Evolutionary conservation across 2,797 vertebrate species (phyloP).

Genomic region (Pseudomugil gertrudae): DNA sequence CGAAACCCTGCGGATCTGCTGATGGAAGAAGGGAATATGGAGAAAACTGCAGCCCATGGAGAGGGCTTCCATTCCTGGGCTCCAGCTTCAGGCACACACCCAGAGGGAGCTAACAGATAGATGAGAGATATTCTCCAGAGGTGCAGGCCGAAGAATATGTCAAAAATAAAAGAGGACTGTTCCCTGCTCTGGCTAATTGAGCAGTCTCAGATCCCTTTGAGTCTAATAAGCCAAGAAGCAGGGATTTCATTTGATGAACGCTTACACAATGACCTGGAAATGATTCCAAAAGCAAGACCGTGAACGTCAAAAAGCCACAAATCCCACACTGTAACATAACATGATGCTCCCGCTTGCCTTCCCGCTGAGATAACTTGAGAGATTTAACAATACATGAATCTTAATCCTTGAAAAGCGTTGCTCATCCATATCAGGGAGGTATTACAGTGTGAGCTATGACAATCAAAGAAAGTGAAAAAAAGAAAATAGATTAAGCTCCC

Average conservation of each 20-base stretch:
- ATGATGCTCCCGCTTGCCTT: slow-evolving; percentile 20
- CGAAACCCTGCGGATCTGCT: slow-evolving; percentile 74
- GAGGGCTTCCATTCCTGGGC: slow-evolving; percentile 76
- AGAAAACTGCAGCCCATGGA: slow-evolving; percentile 66
- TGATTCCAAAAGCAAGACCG: slow-evolving; percentile 42
- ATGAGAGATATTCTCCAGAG: slow-evolving; percentile 82
- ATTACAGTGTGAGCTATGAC: slow-evolving; percentile 75
- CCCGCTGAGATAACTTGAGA: slow-evolving; percentile 53
- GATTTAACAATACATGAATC: slow-evolving; percentile 74
- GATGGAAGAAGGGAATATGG: slow-evolving; percentile 74
- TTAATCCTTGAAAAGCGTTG: slow-evolving; percentile 73
- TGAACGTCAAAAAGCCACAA: slow-evolving; percentile 50
- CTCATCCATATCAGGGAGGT: slow-evolving; percentile 75
- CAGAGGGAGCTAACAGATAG: slow-evolving; percentile 81
- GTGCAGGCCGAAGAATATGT: slow-evolving; percentile 70
- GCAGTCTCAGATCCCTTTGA: slow-evolving; percentile 84
- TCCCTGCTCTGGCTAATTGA: slow-evolving; percentile 88
- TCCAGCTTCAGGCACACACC: slow-evolving; percentile 79
- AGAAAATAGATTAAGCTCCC: slow-evolving; percentile 69
- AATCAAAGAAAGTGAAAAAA: slow-evolving; percentile 70
- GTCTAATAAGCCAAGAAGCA: slow-evolving; percentile 60
- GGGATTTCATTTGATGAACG: slow-evolving; percentile 40
- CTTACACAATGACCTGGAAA: slow-evolving; percentile 66
- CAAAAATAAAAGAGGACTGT: slow-evolving; percentile 84
- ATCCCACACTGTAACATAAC: slow-evolving; percentile 42